Base-by-base conservation (phyloP, 2,888 invertebrate genomes). In the Hylaea fasciaria region DNA sequence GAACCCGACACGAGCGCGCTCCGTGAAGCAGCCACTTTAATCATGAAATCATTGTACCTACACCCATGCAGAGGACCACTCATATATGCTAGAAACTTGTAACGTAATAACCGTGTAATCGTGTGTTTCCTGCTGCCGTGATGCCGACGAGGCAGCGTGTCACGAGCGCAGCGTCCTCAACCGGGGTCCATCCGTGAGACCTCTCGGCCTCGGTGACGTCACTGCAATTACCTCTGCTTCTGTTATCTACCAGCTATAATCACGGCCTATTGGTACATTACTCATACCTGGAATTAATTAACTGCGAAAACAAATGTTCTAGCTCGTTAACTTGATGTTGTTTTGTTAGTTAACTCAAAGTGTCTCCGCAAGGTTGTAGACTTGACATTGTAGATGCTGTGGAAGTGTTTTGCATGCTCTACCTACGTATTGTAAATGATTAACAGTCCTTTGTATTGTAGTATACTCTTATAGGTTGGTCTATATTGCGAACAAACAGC, bases 181-280 rank as follows among this genome's bases (percentile, higher is more conserved):
- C 64, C 64, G 65, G 71, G 68, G 75, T 44, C 45, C 76, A 73
- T 81, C 80, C 80, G 78, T 75, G 77, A 79, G 73, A 73, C 68
- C 69, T 69, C 67, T 69, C 66, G 74, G 74, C 87, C 87, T 87
- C 80, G 78, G 57, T 88, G 85, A 85, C 87, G 87, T 83, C 87
- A 87, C 62, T 62, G 57, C 80, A 76, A 83, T 83, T 78, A 79
- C 68, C 53, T 65, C 77, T 73, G 68, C 66, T 71, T 48, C 67
- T 70, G 68, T 46, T 85, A 82, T 78, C 79, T 81, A 80, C 80
- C 74, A 76, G 68, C 57, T 69, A 57, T 70, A 68, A 72, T 73
- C 82, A 80, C 75, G 82, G 73, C 64, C 73, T 22, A 22, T 22
- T 3, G 64, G 65, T 69, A 70, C 71, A 72, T 76, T 74, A 74